Evolutionary conservation across 1,140 invertebrate genomes (phyloP).

Genomic region (Uloborus diversus): DNA sequence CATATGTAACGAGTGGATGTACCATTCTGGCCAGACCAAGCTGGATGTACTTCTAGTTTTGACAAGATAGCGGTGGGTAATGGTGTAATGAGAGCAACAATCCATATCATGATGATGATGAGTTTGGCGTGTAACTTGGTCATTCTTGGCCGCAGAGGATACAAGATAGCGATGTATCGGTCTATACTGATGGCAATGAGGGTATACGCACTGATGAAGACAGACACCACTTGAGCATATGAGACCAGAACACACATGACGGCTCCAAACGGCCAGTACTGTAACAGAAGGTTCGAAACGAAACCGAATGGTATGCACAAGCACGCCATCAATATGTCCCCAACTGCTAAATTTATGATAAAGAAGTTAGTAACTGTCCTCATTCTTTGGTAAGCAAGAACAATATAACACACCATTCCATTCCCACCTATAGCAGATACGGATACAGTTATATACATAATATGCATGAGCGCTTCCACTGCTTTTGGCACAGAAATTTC

Average conservation of each 20-base stretch:
- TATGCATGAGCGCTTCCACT: slow-evolving; percentile 70
- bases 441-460: slow-evolving; percentile 77
- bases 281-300: slow-evolving; percentile 76
- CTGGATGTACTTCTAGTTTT: slow-evolving; percentile 59
- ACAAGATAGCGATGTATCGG: slow-evolving; percentile 82
- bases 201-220: slow-evolving; percentile 84
- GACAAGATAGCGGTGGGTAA: slow-evolving; percentile 80
- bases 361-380: slow-evolving; percentile 84
- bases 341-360: slow-evolving; percentile 84
- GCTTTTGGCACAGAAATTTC: slow-evolving; percentile 22
- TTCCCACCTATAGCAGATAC: slow-evolving; percentile 82
- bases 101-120: slow-evolving; percentile 80
- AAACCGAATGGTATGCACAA: slow-evolving; percentile 88
- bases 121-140: slow-evolving; percentile 76
- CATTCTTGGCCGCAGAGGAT: slow-evolving; percentile 81
- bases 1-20: slow-evolving; percentile 42
- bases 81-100: slow-evolving; percentile 79
- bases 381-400: slow-evolving; percentile 76
- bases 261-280: slow-evolving; percentile 84
- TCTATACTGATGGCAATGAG: slow-evolving; percentile 86
- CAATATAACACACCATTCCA: slow-evolving; percentile 87
- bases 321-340: slow-evolving; percentile 83
- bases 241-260: slow-evolving; percentile 80
- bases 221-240: slow-evolving; percentile 81
- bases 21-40: slow-evolving; percentile 18